phyloP scores from a whole-genome alignment of 2,113 vertebrate genomes.

The Nipponia nippon region DNA sequence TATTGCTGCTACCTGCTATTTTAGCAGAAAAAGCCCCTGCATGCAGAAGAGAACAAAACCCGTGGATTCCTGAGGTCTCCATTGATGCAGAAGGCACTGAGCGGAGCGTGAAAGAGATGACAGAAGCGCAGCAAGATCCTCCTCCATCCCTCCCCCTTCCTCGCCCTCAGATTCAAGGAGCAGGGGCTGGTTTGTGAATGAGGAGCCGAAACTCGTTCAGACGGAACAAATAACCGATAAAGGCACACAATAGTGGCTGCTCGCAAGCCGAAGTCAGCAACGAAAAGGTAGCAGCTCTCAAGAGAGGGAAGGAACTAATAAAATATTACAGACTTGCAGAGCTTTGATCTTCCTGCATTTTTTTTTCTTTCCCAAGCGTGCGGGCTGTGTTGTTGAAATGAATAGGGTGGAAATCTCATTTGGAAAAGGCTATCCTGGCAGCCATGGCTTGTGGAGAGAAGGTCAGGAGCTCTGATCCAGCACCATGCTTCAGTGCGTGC shows the following conservation, averaged over 20 bases:
- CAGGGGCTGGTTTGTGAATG: constrained; percentile 59
- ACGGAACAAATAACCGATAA: constrained; percentile 15
- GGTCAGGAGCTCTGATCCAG: background rate
- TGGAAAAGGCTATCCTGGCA: background rate
- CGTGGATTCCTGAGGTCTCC: background rate
- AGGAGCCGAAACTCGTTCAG: constrained; percentile 14
- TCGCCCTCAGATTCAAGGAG: constrained; percentile 35
- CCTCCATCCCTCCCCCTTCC: constrained; percentile 13
- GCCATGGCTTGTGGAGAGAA: background rate
- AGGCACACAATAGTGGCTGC: background rate
- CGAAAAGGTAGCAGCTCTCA: constrained; percentile 12
- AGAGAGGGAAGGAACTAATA: constrained; percentile 42
- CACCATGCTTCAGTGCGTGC: fast-evolving
- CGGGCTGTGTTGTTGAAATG: background rate
- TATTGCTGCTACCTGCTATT: constrained; percentile 23
- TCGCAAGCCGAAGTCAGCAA: background rate
- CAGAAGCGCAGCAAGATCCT: background rate
- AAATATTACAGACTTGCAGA: constrained; percentile 16
- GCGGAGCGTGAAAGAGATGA: background rate
- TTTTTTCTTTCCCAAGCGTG: background rate
- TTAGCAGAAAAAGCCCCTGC: background rate
- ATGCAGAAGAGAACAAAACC: background rate
- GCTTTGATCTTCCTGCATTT: constrained; percentile 32
- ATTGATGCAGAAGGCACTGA: constrained; percentile 27
- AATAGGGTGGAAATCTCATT: constrained; percentile 12